phyloP scores from a whole-genome alignment of 2,113 vertebrate genomes.

The Bufo gargarizans region DNA sequence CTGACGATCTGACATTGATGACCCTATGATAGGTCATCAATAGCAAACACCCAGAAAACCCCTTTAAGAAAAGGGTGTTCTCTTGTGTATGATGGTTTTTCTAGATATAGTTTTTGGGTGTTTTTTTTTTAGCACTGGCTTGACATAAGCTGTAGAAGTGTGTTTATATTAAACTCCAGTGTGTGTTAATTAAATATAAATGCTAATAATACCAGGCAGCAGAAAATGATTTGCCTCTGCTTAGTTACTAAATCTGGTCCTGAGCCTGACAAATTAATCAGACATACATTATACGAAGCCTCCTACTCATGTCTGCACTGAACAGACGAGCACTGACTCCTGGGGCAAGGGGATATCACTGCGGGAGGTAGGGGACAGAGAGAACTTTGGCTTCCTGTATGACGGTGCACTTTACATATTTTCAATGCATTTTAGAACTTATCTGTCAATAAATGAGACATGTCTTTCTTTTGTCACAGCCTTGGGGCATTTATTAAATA shows the following conservation, averaged over 20 bases:
- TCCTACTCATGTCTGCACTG: not conserved
- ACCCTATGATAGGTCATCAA: too few relatives aligned
- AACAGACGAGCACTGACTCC: not conserved
- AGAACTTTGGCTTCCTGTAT: not conserved
- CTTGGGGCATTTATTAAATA: not conserved
- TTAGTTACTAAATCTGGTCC: not conserved
- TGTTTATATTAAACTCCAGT: not conserved
- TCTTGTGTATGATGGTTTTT: too few relatives aligned
- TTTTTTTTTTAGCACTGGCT: not conserved
- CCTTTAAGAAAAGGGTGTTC: too few relatives aligned
- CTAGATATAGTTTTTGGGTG: too few relatives aligned
- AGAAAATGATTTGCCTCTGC: not conserved
- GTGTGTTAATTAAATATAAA: not conserved
- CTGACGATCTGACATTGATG: too few relatives aligned
- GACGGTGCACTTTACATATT: not conserved
- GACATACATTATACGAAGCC: not conserved
- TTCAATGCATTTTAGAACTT: not conserved
- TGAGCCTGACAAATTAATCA: conserved; percentile 1
- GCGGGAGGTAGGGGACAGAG: not conserved
- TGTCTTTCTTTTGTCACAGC: not conserved
- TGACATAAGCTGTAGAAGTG: not conserved
- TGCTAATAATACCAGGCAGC: not conserved
- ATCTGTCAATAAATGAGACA: not conserved
- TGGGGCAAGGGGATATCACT: not conserved
- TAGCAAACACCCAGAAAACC: too few relatives aligned